Evolutionary conservation across 2,888 invertebrate species (phyloP).

Genomic region (Tetragnatha montana): DNA sequence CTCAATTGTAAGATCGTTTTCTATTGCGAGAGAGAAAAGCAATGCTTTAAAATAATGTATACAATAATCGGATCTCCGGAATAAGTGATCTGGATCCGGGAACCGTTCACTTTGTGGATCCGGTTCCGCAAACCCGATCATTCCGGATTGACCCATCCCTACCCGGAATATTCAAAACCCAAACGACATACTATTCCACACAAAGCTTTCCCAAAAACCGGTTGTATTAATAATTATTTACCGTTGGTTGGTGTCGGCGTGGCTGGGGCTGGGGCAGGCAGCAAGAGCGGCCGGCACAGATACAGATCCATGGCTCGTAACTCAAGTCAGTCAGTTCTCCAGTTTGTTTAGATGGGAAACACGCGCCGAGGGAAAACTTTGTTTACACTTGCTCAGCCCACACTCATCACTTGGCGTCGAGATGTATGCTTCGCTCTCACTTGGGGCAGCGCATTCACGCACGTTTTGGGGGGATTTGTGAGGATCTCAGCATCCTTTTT

Average conservation of each 20-base stretch:
- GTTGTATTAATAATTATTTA: not conserved
- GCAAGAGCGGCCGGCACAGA: constrained; percentile 55
- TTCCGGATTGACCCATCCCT: too few species aligned
- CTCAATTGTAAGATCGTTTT: too few species aligned
- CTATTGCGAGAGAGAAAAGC: too few species aligned
- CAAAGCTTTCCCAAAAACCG: not conserved
- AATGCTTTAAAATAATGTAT: too few species aligned
- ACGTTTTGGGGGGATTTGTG: not conserved
- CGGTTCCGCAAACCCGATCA: too few species aligned
- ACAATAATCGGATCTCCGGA: too few species aligned
- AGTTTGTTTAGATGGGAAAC: constrained; percentile 58
- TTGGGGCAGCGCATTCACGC: not conserved
- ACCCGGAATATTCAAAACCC: not conserved
- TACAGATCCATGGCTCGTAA: constrained; percentile 55
- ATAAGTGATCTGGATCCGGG: too few species aligned
- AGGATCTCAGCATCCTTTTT: too few species aligned
- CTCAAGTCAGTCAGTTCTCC: not conserved
- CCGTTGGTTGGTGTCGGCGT: not conserved
- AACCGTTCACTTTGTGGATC: too few species aligned
- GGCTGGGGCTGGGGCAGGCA: constrained; percentile 46
- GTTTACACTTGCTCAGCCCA: constrained; percentile 55
- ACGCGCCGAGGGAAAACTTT: not conserved
- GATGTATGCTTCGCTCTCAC: too few species aligned
- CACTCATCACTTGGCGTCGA: constrained; percentile 30
- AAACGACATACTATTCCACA: not conserved